These are phyloP conservation scores for Leptothorax acervorum DNA, from an alignment of 2,888 invertebrate genomes.

Conservation along the genomic window DNA sequence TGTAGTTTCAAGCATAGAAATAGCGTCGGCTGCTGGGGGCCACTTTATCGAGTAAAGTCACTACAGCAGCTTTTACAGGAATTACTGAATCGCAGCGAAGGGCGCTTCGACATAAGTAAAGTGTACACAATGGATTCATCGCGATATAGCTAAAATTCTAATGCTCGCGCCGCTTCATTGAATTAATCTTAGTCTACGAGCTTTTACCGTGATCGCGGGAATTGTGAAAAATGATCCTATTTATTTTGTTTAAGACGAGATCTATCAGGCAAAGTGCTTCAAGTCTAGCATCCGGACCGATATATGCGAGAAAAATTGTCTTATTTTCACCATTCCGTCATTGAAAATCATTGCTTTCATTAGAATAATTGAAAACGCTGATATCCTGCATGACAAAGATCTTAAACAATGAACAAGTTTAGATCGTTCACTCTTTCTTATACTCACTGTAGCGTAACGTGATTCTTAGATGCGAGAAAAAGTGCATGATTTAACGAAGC, in stretches of 20 bases:
- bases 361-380: neutral
- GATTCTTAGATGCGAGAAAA: neutral
- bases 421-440: neutral
- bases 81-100: constrained; percentile 52
- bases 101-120: constrained; percentile 43
- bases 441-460: neutral
- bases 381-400: neutral
- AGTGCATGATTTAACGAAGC: neutral
- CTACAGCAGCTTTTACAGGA: constrained; percentile 53
- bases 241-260: constrained; percentile 42
- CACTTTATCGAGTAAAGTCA: constrained; percentile 70
- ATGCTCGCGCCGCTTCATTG: constrained; percentile 31
- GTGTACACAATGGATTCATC: constrained; percentile 49
- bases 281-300: neutral
- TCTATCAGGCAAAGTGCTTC: constrained; percentile 23
- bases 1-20: constrained; percentile 2
- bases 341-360: constrained; percentile 20
- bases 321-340: neutral
- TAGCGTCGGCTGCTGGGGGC: constrained; percentile 36
- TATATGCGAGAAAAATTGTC: neutral
- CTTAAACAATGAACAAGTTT: neutral
- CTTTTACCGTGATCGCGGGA: constrained; percentile 42
- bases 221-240: constrained; percentile 53
- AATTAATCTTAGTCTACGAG: constrained; percentile 49
- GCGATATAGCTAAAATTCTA: constrained; percentile 33